Conservation (phyloP, 2,888 invertebrate species). For the Drosophila buzzatii region DNA sequence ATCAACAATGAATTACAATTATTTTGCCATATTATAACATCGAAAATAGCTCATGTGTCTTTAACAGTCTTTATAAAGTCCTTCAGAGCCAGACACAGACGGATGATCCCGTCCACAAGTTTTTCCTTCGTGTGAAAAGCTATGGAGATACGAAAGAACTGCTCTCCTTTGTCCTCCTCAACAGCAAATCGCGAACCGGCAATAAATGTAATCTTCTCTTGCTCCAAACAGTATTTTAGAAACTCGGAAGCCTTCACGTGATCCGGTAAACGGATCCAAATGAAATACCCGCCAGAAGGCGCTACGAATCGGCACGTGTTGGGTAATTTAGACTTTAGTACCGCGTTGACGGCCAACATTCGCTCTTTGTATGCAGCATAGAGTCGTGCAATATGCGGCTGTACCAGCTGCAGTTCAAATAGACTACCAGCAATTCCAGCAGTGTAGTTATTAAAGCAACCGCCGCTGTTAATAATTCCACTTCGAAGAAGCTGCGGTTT, state of each 20-base stretch:
- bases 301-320: constrained; percentile 83
- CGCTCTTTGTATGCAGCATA: constrained; percentile 85
- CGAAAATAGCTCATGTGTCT: constrained; percentile 5
- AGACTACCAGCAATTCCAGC: constrained; percentile 86
- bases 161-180: constrained; percentile 75
- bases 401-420: constrained; percentile 86
- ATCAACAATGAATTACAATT: constrained; percentile 52
- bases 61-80: constrained; percentile 61
- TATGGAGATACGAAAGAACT: constrained; percentile 86
- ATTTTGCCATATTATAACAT: constrained; percentile 60
- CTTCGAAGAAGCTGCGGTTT: constrained; percentile 85
- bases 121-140: constrained; percentile 85
- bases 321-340: constrained; percentile 85
- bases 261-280: constrained; percentile 87
- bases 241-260: constrained; percentile 84
- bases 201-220: constrained; percentile 85
- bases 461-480: constrained; percentile 87
- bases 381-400: constrained; percentile 85
- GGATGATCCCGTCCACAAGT: constrained; percentile 82
- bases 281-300: constrained; percentile 87
- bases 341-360: constrained; percentile 84
- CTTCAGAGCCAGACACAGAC: constrained; percentile 82
- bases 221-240: constrained; percentile 83
- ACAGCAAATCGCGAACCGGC: constrained; percentile 85
- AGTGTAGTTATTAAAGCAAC: constrained; percentile 88